Conservation (phyloP, 2,113 vertebrate genomes). For the Lepus timidus region DNA sequence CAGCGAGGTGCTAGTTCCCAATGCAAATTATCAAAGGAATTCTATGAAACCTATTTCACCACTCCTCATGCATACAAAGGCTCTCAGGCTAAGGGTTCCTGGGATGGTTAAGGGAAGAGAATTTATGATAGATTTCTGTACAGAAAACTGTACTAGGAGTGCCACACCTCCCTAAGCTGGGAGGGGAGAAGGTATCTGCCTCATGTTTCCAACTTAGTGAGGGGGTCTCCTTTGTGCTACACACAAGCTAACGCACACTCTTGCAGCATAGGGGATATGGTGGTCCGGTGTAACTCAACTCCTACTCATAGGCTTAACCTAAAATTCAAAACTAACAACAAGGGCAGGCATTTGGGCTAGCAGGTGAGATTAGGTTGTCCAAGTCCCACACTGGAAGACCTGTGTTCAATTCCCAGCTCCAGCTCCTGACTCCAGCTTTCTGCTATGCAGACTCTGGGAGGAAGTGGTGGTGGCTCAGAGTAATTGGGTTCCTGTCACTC, state of each 20-base stretch:
- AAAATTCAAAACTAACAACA: too few relatives aligned
- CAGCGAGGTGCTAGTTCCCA: not conserved
- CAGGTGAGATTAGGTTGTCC: too few relatives aligned
- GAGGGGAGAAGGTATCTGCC: not conserved
- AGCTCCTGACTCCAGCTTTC: too few relatives aligned
- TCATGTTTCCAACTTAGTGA: not conserved
- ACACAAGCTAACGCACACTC: not conserved
- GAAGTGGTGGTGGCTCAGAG: too few relatives aligned
- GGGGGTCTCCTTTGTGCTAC: too few relatives aligned
- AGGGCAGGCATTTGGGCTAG: too few relatives aligned
- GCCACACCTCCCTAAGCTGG: not conserved
- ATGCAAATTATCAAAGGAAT: not conserved
- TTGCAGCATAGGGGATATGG: not conserved
- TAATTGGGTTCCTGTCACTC: too few relatives aligned
- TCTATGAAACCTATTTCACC: not conserved
- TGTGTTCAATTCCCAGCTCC: too few relatives aligned
- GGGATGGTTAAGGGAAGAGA: not conserved
- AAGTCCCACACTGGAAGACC: too few relatives aligned
- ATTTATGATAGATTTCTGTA: not conserved
- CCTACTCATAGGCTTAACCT: not conserved
- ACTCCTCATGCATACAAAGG: not conserved
- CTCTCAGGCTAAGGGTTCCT: not conserved
- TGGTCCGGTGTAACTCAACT: not conserved
- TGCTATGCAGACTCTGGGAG: too few relatives aligned
- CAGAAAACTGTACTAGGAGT: not conserved